A percentile compares a stretch with the other conserved stretches of the same genome.
Evolutionary conservation across 2,113 vertebrate genomes (phyloP).

Genomic region (Saimiri boliviensis): DNA sequence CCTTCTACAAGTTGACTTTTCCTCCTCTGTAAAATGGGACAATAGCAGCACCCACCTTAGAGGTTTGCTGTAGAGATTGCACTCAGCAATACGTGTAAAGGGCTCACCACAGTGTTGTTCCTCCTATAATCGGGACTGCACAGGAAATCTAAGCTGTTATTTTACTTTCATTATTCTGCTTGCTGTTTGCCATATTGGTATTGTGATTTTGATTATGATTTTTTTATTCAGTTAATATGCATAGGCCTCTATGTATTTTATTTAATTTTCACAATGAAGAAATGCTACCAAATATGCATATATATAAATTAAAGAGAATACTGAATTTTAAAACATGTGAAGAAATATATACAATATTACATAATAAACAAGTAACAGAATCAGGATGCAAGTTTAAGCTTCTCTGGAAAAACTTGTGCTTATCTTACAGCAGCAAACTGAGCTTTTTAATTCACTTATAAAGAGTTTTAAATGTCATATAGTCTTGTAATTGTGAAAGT

Average conservation of each 20-base stretch:
- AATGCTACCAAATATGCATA: background rate
- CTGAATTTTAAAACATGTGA: background rate
- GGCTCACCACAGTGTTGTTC: background rate
- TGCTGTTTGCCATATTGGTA: background rate
- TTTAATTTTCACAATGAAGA: constrained; percentile 18
- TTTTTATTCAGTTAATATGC: background rate
- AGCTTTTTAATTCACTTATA: background rate
- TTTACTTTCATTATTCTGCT: background rate
- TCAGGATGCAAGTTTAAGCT: background rate
- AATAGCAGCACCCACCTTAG: background rate
- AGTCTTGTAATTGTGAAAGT: background rate
- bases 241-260: background rate
- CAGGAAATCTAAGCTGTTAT: background rate
- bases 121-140: background rate
- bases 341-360: background rate
- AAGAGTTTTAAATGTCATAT: background rate
- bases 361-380: background rate
- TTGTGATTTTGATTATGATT: background rate
- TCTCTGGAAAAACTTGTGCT: background rate
- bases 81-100: background rate
- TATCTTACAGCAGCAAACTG: background rate
- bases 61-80: background rate
- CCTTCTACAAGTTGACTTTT: background rate
- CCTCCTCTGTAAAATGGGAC: background rate
- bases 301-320: background rate